Percentiles rank a stretch among this genome's conserved stretches.
phyloP scores from a whole-genome alignment of 1,140 invertebrate genomes.

The Sogatella furcifera region DNA sequence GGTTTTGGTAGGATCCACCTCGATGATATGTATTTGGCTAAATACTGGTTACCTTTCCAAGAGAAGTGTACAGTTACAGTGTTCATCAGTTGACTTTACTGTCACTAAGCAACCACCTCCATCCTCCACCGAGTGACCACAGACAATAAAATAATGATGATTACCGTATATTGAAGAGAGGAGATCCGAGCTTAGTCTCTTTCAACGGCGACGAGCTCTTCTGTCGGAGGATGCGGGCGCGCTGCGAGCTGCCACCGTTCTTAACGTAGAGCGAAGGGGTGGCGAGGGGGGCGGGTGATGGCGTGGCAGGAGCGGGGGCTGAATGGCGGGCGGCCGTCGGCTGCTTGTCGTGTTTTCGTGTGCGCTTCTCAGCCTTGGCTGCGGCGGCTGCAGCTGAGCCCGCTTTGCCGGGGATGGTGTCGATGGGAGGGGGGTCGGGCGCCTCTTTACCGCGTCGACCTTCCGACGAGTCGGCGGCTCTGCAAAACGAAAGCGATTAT shows the following conservation, averaged over 20 bases:
- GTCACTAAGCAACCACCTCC: too few relatives aligned
- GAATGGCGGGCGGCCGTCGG: too few relatives aligned
- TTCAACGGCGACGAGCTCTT: slow-evolving; percentile 63
- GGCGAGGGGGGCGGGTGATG: neutral
- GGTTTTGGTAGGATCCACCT: too few relatives aligned
- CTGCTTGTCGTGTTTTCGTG: slow-evolving; percentile 28
- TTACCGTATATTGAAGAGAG: slow-evolving; percentile 61
- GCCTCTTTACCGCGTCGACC: slow-evolving; percentile 40
- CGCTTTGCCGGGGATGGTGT: slow-evolving; percentile 71
- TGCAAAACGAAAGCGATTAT: too few relatives aligned
- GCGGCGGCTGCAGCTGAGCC: neutral
- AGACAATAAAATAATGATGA: too few relatives aligned
- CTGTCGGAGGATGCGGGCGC: slow-evolving; percentile 51
- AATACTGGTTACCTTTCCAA: too few relatives aligned
- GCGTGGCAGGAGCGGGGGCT: too few relatives aligned
- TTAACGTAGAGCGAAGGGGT: slow-evolving; percentile 56
- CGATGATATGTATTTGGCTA: too few relatives aligned
- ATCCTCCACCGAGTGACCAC: too few relatives aligned
- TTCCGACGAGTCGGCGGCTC: too few relatives aligned
- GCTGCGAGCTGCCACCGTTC: slow-evolving; percentile 49
- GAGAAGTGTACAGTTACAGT: too few relatives aligned
- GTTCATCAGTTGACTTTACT: too few relatives aligned
- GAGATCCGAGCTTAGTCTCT: slow-evolving; percentile 61
- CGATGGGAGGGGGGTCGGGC: slow-evolving; percentile 80
- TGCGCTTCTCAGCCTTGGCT: slow-evolving; percentile 53